These are phyloP conservation scores for Akabosia matsudoensis DNA, from an alignment of 1,140 invertebrate species.

Conservation along the genomic window DNA sequence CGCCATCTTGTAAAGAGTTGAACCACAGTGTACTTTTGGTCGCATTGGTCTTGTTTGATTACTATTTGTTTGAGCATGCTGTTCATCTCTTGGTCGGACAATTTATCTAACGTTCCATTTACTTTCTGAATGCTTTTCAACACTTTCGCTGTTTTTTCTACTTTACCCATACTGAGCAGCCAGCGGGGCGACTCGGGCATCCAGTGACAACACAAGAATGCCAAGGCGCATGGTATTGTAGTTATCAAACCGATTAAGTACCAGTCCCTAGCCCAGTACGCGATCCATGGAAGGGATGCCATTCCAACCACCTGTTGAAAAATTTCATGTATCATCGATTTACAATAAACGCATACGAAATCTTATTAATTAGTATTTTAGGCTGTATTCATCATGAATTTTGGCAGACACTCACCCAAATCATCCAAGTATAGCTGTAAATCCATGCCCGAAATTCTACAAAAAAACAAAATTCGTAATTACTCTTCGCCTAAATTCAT, in stretches of 20 bases:
- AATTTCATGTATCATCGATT: too few species aligned
- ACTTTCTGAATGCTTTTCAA: slow-evolving; percentile 44
- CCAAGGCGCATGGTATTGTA: slow-evolving; percentile 33
- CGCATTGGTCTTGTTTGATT: slow-evolving; percentile 9
- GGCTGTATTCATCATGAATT: background rate
- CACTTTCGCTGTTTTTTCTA: slow-evolving; percentile 55
- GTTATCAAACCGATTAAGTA: slow-evolving; percentile 38
- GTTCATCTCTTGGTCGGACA: background rate
- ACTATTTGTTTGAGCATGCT: slow-evolving; percentile 12
- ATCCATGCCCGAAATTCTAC: slow-evolving; percentile 43
- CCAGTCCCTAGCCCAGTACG: slow-evolving; percentile 38
- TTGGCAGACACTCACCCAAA: slow-evolving; percentile 37
- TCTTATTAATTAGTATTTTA: background rate
- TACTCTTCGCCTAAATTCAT: background rate
- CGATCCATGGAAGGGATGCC: slow-evolving; percentile 40
- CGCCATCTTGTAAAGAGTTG: background rate
- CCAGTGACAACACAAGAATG: slow-evolving; percentile 49
- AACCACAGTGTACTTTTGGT: background rate
- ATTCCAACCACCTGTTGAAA: slow-evolving; percentile 35
- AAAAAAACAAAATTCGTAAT: background rate
- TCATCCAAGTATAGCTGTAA: slow-evolving; percentile 31
- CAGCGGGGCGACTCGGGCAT: slow-evolving; percentile 57
- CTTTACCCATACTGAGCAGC: slow-evolving; percentile 54
- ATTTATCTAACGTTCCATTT: slow-evolving; percentile 39
- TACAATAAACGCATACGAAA: too few species aligned